Evolutionary conservation across 1,140 invertebrate species (phyloP), one percentile per base, ranked within the genome.

Genomic region (Calliphora vicina): DNA sequence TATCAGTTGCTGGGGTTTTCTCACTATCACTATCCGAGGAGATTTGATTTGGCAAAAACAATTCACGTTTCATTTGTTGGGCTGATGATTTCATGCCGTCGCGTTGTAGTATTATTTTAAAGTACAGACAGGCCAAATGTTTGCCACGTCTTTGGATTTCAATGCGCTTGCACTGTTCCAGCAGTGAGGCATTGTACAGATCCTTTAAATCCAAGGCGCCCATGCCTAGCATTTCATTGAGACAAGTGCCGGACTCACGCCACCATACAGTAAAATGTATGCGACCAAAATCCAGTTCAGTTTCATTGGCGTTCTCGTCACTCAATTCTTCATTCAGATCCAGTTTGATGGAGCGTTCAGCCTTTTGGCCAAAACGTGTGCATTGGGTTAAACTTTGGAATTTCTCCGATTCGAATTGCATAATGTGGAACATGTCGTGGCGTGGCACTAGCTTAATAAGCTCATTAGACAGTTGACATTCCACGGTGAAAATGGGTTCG

Each of bases 401-500:
- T 45, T 89, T 89, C 82, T 89, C 88, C 82, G 88, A 89, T 84
- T 89, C 88, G 84, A 89, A 89, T 86, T 89, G 88, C 87, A 89
- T 89, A 43, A 89, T 85, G 35, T 89, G 85, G 61, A 89, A 89
- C 88, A 89, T 87, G 23, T 87, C 83, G 25, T 80, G 82, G 43
- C 86, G 88, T 42, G 86, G 84, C 82, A 88, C 85, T 0, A 84
- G 20, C 10, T 84, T 83, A 20, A 89, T 89, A 67, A 89, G 72
- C 0, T 89, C 87, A 26, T 87, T 82, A 6, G 88, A 89, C 29
- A 89, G 71, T 61, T 89, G 88, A 82, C 88, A 89, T 35, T 89
- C 88, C 27, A 89, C 88, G 1, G 88, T 89, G 76, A 89, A 89
- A 82, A 89, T 89, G 17, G 88, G 88, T 76, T 87, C 86, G 35